Evolutionary conservation across 2,113 vertebrate species (phyloP).

Genomic region (Arothron firmamentum): DNA sequence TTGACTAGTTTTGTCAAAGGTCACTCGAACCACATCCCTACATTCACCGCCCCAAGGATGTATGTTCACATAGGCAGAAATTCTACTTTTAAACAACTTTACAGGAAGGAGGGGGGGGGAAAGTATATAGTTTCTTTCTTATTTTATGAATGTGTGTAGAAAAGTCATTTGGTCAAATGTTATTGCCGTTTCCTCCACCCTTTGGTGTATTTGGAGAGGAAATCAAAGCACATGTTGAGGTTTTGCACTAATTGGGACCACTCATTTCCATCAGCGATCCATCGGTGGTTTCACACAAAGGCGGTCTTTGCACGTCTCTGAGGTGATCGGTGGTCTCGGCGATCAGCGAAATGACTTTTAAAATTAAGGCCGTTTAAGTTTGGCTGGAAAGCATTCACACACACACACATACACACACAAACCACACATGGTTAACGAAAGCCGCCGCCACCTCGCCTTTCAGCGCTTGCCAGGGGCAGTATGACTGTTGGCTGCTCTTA

Average conservation of each 20-base stretch:
- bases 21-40: too few relatives aligned
- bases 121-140: too few relatives aligned
- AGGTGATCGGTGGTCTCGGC: constrained; percentile 32
- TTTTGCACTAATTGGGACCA: constrained; percentile 5
- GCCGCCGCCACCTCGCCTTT: constrained; percentile 34
- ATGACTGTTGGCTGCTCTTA: constrained; percentile 63
- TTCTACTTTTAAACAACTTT: too few relatives aligned
- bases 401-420: constrained; percentile 20
- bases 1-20: too few relatives aligned
- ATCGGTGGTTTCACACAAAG: neutral
- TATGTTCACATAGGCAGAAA: too few relatives aligned
- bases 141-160: too few relatives aligned
- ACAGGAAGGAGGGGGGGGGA: neutral
- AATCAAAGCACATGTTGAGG: constrained; percentile 19
- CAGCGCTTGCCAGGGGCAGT: constrained; percentile 57
- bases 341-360: constrained; percentile 31
- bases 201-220: constrained; percentile 2
- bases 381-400: constrained; percentile 19
- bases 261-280: constrained; percentile 35
- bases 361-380: constrained; percentile 30
- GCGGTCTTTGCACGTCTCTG: constrained; percentile 16
- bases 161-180: constrained; percentile 5
- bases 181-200: constrained; percentile 13
- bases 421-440: constrained; percentile 18
- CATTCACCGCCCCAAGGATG: too few relatives aligned